These are phyloP conservation scores for Campylomormyrus numenius DNA, from an alignment of 2,113 vertebrate species.

Conservation along the genomic window DNA sequence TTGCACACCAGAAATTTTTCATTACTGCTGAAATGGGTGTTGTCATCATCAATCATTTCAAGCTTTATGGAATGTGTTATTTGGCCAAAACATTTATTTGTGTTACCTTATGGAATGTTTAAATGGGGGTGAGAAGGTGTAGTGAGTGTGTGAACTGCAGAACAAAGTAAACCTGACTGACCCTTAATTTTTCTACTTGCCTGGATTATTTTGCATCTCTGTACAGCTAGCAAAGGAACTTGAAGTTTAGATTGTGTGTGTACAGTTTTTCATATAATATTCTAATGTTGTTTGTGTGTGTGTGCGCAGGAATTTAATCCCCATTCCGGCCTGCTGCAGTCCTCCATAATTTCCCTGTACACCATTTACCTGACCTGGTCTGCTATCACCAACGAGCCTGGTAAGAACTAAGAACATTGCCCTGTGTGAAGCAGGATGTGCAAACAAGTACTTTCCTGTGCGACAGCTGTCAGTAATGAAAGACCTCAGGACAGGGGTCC, in stretches of 20 bases:
- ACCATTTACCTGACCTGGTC: conserved; percentile 93
- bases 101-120: not conserved
- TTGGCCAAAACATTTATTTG: not conserved
- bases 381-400: conserved; percentile 87
- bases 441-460: not conserved
- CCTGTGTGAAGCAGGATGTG: not conserved
- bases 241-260: not conserved
- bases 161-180: not conserved
- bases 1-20: not conserved
- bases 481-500: not conserved
- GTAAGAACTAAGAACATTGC: conserved; percentile 67
- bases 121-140: not conserved
- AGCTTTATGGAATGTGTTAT: not conserved
- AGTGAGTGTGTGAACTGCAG: not conserved
- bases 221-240: not conserved
- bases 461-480: not conserved
- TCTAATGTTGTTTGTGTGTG: not conserved
- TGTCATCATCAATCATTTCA: not conserved
- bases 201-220: not conserved
- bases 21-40: not conserved
- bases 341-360: conserved; percentile 85
- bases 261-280: not conserved
- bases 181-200: not conserved
- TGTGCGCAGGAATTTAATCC: conserved; percentile 71
- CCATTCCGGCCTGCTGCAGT: conserved; percentile 85